Conservation (phyloP, 2,113 vertebrate species). For the Dromas ardeola region DNA sequence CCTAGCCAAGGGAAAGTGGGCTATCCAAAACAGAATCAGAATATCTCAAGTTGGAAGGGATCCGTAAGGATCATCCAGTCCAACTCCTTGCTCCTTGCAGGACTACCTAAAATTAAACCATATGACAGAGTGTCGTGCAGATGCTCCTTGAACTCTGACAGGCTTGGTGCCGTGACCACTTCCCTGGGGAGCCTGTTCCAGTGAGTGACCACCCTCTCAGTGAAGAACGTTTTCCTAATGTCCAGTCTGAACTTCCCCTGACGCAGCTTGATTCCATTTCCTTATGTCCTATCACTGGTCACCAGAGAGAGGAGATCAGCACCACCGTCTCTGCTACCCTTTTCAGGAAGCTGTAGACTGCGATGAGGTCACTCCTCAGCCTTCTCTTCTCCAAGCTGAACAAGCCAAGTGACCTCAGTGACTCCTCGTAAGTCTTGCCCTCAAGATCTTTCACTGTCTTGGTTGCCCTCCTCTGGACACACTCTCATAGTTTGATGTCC, state of each 20-base stretch:
- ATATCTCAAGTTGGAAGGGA: background rate
- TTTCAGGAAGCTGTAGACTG: background rate
- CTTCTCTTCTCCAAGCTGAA: background rate
- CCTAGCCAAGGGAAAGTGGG: background rate
- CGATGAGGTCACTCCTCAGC: background rate
- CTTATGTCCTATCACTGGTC: fast-evolving
- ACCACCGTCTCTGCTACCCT: fast-evolving
- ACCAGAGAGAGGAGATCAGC: background rate
- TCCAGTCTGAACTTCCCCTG: background rate
- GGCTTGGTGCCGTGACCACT: background rate
- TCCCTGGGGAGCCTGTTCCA: background rate
- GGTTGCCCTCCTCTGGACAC: background rate
- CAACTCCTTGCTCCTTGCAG: background rate
- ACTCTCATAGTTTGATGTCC: background rate
- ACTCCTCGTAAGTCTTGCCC: background rate
- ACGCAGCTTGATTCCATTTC: background rate
- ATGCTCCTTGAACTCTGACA: background rate
- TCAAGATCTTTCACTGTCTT: background rate
- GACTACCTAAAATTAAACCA: background rate
- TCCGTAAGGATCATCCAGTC: background rate
- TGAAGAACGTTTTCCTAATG: background rate
- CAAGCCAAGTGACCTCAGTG: background rate
- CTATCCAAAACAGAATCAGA: background rate
- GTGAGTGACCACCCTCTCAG: background rate
- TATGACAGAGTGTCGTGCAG: background rate